Conservation (phyloP, 2,797 vertebrate species). For the Anguilla marmorata region DNA sequence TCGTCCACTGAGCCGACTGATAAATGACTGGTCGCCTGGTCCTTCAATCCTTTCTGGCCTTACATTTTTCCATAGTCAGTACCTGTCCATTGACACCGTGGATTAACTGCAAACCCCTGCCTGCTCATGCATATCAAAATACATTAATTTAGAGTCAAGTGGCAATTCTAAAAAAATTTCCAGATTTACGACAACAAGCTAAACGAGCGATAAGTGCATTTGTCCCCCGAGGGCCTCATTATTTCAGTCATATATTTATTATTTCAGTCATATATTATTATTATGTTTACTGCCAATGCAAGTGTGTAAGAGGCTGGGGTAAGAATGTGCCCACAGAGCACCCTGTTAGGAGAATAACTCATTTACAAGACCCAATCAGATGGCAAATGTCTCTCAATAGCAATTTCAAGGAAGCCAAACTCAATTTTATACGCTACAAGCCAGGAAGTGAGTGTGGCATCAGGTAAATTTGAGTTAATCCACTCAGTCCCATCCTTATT, state of each 20-base stretch:
- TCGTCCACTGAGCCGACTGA: not conserved
- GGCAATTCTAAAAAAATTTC: not conserved
- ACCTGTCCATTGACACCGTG: not conserved
- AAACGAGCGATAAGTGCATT: not conserved
- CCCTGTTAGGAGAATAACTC: slow-evolving; percentile 54
- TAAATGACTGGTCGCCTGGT: not conserved
- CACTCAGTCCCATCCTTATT: slow-evolving; percentile 60
- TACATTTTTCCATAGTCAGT: not conserved
- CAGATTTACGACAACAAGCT: not conserved
- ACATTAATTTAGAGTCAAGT: slow-evolving; percentile 20
- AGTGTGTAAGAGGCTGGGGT: slow-evolving; percentile 47
- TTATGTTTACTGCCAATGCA: slow-evolving; percentile 44
- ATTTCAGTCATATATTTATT: slow-evolving; percentile 48
- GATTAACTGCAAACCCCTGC: not conserved
- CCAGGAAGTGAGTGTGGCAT: slow-evolving; percentile 48
- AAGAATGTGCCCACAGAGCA: slow-evolving; percentile 50
- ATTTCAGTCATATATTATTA: slow-evolving; percentile 48
- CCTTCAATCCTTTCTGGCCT: not conserved
- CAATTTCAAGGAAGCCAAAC: slow-evolving; percentile 73
- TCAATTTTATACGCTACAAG: slow-evolving; percentile 64
- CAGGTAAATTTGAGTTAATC: slow-evolving; percentile 68
- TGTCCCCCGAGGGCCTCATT: not conserved
- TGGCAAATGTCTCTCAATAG: slow-evolving; percentile 71
- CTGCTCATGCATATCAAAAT: not conserved
- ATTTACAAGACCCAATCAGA: slow-evolving; percentile 58